These are phyloP conservation scores for Pegoplata infirma DNA, from an alignment of 2,888 invertebrate genomes.

Conservation along the genomic window DNA sequence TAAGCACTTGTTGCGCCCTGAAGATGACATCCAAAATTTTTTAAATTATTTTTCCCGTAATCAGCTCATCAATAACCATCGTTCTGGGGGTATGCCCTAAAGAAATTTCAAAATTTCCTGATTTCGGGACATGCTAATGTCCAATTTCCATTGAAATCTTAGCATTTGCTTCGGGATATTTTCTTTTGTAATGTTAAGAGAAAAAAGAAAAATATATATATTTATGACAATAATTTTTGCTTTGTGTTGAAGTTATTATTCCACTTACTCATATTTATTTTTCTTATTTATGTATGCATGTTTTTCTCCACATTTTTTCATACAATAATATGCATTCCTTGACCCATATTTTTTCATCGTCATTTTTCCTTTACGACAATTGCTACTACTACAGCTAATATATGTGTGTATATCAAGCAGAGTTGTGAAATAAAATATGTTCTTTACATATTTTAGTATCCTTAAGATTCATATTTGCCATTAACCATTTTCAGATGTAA, in stretches of 20 bases:
- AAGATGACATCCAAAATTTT: no score
- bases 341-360: not conserved
- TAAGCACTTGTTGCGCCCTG: no score
- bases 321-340: not conserved
- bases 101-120: no score
- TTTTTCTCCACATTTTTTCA: not conserved
- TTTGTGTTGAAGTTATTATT: not conserved
- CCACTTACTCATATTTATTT: not conserved
- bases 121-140: no score
- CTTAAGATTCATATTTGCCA: constrained; percentile 19
- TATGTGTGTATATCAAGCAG: not conserved
- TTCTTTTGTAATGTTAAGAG: not conserved
- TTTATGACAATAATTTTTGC: not conserved
- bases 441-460: constrained; percentile 12
- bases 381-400: not conserved
- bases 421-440: constrained; percentile 7
- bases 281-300: not conserved
- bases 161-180: not conserved
- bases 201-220: no score
- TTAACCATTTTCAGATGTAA: no score
- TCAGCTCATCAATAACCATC: no score
- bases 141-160: not conserved
- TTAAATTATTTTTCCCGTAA: no score
- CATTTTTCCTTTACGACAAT: not conserved
- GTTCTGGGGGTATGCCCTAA: no score